Evolutionary conservation across 2,888 invertebrate genomes (phyloP).

Genomic region (Troilus luridus): DNA sequence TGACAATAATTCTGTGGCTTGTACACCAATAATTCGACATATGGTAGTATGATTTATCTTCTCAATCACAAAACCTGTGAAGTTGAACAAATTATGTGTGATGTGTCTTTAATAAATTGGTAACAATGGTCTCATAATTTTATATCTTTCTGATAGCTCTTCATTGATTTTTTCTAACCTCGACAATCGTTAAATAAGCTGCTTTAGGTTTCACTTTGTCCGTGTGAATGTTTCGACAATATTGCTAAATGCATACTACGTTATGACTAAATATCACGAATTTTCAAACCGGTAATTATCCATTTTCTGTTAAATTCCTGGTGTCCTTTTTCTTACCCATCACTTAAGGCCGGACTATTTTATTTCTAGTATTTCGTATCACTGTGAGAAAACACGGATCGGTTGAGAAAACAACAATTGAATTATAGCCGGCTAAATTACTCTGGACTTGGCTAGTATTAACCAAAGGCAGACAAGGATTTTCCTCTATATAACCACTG

Average conservation of each 20-base stretch:
- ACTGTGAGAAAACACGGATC: conserved; percentile 2
- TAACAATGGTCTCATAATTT: too few relatives aligned
- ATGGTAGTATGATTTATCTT: too few relatives aligned
- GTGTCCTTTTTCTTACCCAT: neutral
- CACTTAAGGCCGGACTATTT: neutral
- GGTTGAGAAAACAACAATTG: conserved; percentile 4
- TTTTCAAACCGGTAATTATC: neutral
- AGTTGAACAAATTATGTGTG: too few relatives aligned
- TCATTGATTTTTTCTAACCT: neutral
- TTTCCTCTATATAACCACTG: neutral
- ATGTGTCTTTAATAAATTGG: too few relatives aligned
- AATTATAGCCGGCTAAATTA: conserved; percentile 1
- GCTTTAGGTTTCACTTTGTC: neutral
- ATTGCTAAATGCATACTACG: neutral
- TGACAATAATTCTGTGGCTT: too few relatives aligned
- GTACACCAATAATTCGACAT: too few relatives aligned
- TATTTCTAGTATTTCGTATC: neutral
- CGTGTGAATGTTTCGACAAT: neutral
- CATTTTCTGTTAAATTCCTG: neutral
- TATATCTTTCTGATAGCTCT: neutral
- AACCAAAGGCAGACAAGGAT: neutral
- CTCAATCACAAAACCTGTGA: too few relatives aligned
- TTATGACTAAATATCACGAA: neutral
- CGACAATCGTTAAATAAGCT: neutral
- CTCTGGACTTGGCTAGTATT: neutral